phyloP scores from a whole-genome alignment of 2,113 vertebrate genomes.

The Channa maculata region DNA sequence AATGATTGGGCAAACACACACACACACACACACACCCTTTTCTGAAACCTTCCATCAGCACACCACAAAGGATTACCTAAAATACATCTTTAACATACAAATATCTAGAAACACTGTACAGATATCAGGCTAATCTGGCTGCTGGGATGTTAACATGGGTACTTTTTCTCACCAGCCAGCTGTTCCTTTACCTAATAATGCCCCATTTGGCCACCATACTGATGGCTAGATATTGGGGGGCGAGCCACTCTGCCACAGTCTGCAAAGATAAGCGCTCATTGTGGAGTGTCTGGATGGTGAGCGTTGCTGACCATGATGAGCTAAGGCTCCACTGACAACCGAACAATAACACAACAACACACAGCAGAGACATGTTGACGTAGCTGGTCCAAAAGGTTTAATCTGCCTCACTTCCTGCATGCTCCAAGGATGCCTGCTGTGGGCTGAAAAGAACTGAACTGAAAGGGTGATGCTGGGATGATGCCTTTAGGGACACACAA shows the following conservation, averaged over 20 bases:
- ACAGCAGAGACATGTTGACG: slow-evolving; percentile 77
- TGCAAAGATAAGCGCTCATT: slow-evolving; percentile 71
- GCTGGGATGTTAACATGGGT: slow-evolving; percentile 41
- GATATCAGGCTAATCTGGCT: slow-evolving; percentile 67
- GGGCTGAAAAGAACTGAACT: slow-evolving; percentile 43
- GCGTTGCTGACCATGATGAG: slow-evolving; percentile 52
- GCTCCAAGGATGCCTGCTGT: slow-evolving; percentile 65
- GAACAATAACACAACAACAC: slow-evolving; percentile 75
- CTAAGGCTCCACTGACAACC: slow-evolving; percentile 74
- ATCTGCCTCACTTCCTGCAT: slow-evolving; percentile 78
- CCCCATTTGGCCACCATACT: slow-evolving; percentile 40
- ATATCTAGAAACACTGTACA: slow-evolving; percentile 48
- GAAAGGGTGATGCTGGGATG: slow-evolving; percentile 47
- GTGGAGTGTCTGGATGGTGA: slow-evolving; percentile 55
- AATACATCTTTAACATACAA: slow-evolving; percentile 52
- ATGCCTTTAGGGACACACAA: slow-evolving; percentile 21
- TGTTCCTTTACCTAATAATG: slow-evolving; percentile 64
- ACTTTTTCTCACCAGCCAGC: slow-evolving; percentile 58
- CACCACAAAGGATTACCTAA: slow-evolving; percentile 55
- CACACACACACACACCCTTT: slow-evolving; percentile 26
- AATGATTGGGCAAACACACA: not conserved
- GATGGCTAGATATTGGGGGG: slow-evolving; percentile 37
- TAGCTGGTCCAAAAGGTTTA: slow-evolving; percentile 73
- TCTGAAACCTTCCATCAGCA: slow-evolving; percentile 45
- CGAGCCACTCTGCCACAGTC: slow-evolving; percentile 47